phyloP scores from a whole-genome alignment of 1,140 invertebrate species.

The Coboldia fuscipes region DNA sequence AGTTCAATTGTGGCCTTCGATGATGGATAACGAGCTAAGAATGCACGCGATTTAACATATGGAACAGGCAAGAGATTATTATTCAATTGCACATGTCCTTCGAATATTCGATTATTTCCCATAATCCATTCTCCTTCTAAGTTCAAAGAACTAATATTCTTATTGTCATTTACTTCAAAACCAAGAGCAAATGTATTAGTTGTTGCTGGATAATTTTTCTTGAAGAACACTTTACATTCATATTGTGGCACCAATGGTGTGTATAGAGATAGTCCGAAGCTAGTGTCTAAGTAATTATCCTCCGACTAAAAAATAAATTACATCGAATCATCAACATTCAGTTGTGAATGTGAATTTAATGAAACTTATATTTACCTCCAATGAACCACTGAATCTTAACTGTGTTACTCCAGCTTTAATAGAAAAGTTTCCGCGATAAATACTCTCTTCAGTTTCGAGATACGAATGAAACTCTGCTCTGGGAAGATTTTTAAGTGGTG shows the following conservation, averaged over 20 bases:
- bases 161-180: constrained; percentile 23
- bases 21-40: too few relatives aligned
- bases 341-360: constrained; percentile 5
- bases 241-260: constrained; percentile 37
- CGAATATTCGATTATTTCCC: too few relatives aligned
- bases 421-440: constrained; percentile 24
- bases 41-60: too few relatives aligned
- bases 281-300: constrained; percentile 34
- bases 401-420: constrained; percentile 21
- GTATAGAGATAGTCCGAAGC: constrained; percentile 28
- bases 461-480: constrained; percentile 22
- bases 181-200: constrained; percentile 33
- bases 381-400: constrained; percentile 21
- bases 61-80: too few relatives aligned
- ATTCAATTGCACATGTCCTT: too few relatives aligned
- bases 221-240: constrained; percentile 31
- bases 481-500: constrained; percentile 26
- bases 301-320: constrained; percentile 22
- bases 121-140: background rate
- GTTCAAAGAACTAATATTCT: background rate
- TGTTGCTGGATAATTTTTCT: constrained; percentile 38
- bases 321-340: too few relatives aligned
- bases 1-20: too few relatives aligned
- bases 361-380: constrained; percentile 21
- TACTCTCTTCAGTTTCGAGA: constrained; percentile 27